Base-by-base conservation (phyloP, 2,113 vertebrate genomes). In the Lanius collurio region DNA sequence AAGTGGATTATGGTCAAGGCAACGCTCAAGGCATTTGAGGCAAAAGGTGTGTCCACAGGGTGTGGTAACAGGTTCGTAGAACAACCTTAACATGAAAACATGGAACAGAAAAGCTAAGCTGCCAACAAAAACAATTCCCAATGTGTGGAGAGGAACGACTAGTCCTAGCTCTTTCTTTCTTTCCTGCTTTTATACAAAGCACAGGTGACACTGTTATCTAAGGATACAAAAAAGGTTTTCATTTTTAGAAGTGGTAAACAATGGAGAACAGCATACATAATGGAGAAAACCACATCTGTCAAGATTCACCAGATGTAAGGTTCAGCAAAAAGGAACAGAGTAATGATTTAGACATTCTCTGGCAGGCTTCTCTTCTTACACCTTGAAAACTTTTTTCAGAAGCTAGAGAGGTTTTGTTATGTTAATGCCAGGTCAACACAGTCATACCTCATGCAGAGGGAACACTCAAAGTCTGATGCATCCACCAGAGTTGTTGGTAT, bases 41-140 rank as follows among this genome's bases (percentile, higher is more conserved):
- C 99, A 99, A 98, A 99, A 99, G 12, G 98, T 99, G 95, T 99
- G 99, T 94, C 99, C 99, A 83, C 99, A 99, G 68, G 98, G 99
- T 12, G 98, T 99, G 69, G 99, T 97, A 69, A 99, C 98, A 18
- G 99, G 99, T 92, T 99, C 99, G 19, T 99, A 99, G 96, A 99
- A 99, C 93, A 99, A 98, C 94, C 99, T 99, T 94, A 46, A 96
- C 28, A 79, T 13, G 5, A 63, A 83, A 81, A 80, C 71, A 89
- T 3, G 8, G 71, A 71, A 86, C 52, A 97, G 49, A 92, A 84
- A 78, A 68, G 8, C 56, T 95, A 79, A 93, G 87, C 47, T 79
- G 80, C 56, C 55, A 93, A 84, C 26, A 84, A 18, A 94, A 87
- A 42, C 57, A 85, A 63, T 75, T 55, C 28, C 69, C 52, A 44